Percentiles rank a stretch among this genome's conserved stretches.
Conservation (phyloP, 1,140 invertebrate genomes). For the Ceratosolen solmsi region DNA sequence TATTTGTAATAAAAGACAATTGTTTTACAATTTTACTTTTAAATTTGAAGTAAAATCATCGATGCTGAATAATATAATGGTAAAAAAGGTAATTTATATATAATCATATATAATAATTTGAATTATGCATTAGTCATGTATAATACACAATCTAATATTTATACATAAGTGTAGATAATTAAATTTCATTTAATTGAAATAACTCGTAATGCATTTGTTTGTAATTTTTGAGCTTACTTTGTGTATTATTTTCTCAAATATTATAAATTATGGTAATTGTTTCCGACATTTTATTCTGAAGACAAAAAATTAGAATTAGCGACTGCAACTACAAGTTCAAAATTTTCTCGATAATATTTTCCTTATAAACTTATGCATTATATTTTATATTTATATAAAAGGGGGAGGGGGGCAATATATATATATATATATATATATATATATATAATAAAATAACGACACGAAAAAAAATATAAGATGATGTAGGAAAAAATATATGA, state of each 20-base stretch:
- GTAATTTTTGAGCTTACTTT: neutral
- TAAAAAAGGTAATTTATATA: neutral
- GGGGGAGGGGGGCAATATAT: conserved; percentile 21
- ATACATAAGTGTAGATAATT: neutral
- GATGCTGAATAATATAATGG: neutral
- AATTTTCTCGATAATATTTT: neutral
- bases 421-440: no score
- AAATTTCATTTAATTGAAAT: neutral
- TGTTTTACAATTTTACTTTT: neutral
- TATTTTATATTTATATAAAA: conserved; percentile 40
- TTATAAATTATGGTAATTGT: conserved; percentile 11
- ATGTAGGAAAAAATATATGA: conserved; percentile 49
- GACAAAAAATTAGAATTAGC: conserved; percentile 23
- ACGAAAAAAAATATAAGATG: conserved; percentile 36
- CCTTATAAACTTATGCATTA: conserved; percentile 36
- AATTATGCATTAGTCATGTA: neutral
- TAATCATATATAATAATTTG: neutral
- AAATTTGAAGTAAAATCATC: neutral
- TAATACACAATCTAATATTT: neutral
- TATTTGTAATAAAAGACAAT: neutral
- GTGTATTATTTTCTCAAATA: no score
- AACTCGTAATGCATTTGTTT: neutral
- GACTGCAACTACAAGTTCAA: conserved; percentile 18
- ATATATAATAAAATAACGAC: conserved; percentile 47
- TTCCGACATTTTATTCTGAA: conserved; percentile 19